Evolutionary conservation across 2,888 invertebrate species (phyloP).

Genomic region (Drosophila aldrichi): DNA sequence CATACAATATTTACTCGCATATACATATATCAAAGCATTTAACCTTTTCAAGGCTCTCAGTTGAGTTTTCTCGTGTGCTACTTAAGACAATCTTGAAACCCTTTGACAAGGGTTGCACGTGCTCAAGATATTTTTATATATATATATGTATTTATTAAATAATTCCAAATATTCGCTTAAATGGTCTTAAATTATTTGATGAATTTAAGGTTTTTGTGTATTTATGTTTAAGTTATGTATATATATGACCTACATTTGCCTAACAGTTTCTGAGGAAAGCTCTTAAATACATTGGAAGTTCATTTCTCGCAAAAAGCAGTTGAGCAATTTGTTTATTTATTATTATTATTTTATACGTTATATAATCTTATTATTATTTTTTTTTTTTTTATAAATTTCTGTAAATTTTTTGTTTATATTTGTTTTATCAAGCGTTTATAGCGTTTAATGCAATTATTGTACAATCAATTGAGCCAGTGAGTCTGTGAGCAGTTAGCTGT

Average conservation of each 20-base stretch:
- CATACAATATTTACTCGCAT: background rate
- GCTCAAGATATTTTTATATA: background rate
- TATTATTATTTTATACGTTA: background rate
- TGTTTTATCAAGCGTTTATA: background rate
- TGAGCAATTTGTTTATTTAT: no score
- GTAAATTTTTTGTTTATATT: background rate
- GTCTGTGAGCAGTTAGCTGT: background rate
- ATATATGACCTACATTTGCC: background rate
- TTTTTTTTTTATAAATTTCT: background rate
- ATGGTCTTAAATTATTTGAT: background rate
- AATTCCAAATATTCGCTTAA: background rate
- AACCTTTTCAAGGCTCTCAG: background rate
- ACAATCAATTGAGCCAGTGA: background rate
- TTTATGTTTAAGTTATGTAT: background rate
- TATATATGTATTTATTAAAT: background rate
- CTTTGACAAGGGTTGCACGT: slow-evolving; percentile 13
- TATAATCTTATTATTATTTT: background rate
- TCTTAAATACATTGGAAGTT: no score
- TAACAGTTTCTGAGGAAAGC: background rate
- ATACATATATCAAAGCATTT: background rate
- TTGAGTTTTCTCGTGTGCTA: background rate
- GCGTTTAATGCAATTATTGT: background rate
- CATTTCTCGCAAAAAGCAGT: no score
- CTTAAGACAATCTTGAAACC: background rate
- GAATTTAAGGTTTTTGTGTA: background rate